Base-by-base conservation (phyloP, 2,113 vertebrate genomes). In the Campylomormyrus numenius region DNA sequence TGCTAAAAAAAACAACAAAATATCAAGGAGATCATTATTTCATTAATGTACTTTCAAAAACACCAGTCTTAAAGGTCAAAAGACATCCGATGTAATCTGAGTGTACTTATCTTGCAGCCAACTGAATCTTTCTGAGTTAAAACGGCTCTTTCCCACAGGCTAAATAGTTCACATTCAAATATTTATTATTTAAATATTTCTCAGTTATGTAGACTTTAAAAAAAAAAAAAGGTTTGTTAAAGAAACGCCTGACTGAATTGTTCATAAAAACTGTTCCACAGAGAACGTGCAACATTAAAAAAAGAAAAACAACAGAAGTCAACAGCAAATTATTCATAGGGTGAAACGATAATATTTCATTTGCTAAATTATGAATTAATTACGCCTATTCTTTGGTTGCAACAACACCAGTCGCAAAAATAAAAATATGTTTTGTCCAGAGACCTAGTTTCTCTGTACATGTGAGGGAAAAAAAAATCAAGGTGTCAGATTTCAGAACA, bases 311-410 rank as follows among this genome's bases (percentile, higher is more conserved):
- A 45, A 49, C 5, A 86, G 1, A 86, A 24, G 9, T 52, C 49
- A 87, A 52, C 3, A 6, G 50, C 50, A 87, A 87, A 87, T 87
- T 56, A 87, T 87, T 87, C 49, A 87, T 58, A 19, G 5, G 85
- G 24, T 53, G 3, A 87, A 35, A 31, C 6, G 31, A 53, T 87
- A 5, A 56, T 31, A 17, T 52, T 87, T 58, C 27, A 56, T 56
- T 56, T 50, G 31, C 10, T 50, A 50, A 50, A 50, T 87, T 87
- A 53, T 87, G 49, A 87, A 56, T 87, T 35, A 87, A 58, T 35
- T 31, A 87, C 21, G 11, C 7, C 48, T 21, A 87, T 87, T 87
- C 86, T 87, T 58, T 21, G 49, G 49, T 53, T 52, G 48, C 85
- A 87, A 87, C 48, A 46, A 49, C 48, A 80, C 5, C n/a, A 27